These are phyloP conservation scores for Periphyllus acericola DNA, from an alignment of 2,888 invertebrate species.

Conservation along the genomic window DNA sequence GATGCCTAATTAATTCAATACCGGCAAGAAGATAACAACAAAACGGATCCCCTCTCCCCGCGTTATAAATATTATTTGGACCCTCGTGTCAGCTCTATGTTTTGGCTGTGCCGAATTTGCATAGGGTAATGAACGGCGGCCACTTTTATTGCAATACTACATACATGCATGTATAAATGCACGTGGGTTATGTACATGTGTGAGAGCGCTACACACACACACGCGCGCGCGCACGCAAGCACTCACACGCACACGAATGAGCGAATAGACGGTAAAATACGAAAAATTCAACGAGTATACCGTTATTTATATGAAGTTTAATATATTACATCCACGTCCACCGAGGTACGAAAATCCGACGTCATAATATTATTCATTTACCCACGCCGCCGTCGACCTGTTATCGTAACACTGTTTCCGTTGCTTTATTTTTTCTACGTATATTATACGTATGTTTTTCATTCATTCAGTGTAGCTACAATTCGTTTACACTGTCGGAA, in stretches of 20 bases:
- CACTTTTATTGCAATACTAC: conserved; percentile 33
- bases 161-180: neutral
- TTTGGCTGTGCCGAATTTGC: conserved; percentile 52
- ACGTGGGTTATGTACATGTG: neutral
- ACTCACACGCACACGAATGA: neutral
- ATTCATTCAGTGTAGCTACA: neutral
- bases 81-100: conserved; percentile 49
- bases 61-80: conserved; percentile 59
- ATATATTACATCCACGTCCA: neutral
- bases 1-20: conserved; percentile 62
- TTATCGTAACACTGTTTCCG: neutral
- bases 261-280: neutral
- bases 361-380: neutral
- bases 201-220: neutral
- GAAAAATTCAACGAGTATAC: neutral
- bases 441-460: neutral
- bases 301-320: neutral
- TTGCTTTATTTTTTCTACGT: neutral
- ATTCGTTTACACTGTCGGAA: neutral
- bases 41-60: conserved; percentile 43
- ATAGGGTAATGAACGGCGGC: conserved; percentile 61
- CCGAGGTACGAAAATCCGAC: neutral
- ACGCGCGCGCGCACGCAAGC: too few species aligned
- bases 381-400: neutral
- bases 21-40: conserved; percentile 61